Base-by-base conservation (phyloP, 2,797 vertebrate genomes). In the Myiotriccus ornatus region DNA sequence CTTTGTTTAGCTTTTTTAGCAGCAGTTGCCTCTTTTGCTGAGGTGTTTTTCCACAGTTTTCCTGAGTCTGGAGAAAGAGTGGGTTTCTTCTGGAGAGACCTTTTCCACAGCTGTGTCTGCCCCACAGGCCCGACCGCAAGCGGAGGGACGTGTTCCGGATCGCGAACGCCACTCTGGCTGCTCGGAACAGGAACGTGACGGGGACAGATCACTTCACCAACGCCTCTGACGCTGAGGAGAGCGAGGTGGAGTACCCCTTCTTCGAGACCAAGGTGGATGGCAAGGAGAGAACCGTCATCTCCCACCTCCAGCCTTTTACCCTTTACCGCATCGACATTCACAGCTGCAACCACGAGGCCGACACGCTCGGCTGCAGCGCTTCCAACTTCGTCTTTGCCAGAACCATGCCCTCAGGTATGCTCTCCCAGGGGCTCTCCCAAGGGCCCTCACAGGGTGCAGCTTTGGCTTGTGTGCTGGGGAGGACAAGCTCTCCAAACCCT, bases 251-350 rank as follows among this genome's bases (percentile, higher is more conserved):
- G 46, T 99, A 98, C 93, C 98, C 98, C 1, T 99, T 99, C 97
- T 98, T 95, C 4, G 98, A 99, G 93, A 98, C 97, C 70, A 98
- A 97, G 87, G 98, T 99, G 96, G 98, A 98, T 70, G 95, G 97
- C 73, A 96, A 98, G 50, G 99, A 99, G 92, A 97, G 97, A 64
- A 98, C 99, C 0, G 99, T 99, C 13, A 99, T 99, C 80, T 97
- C 98, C 20, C 97, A 98, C 85, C 98, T 99, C 83, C 98, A 97
- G 77, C 99, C 99, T n/a, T 99, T 99, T 93, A 99, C 99, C 2
- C 97, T 99, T 24, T 99, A 99, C 97, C 99, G 99, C 80, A 99
- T 99, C 3, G 99, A 99, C 92, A 99, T 99, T 79, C 99, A 99
- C 52, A 99, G 99, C 89, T 99, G 99, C 93, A 99, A 99, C 84